Percentiles rank a stretch among this genome's conserved stretches.
Conservation (phyloP, 1,140 invertebrate genomes). For the Phymastichus coffea region DNA sequence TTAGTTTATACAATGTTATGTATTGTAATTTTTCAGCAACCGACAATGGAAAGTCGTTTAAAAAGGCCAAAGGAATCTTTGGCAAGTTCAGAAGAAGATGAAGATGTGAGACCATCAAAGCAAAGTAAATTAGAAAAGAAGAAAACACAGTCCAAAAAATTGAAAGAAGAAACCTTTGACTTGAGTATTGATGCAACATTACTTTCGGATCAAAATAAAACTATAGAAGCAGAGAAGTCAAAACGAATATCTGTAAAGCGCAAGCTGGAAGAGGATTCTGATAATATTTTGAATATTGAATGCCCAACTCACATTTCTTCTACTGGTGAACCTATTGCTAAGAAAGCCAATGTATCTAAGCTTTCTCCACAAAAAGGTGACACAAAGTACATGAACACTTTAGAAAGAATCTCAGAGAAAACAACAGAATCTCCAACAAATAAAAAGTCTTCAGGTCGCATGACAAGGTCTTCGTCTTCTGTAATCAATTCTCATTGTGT, state of each 20-base stretch:
- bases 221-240: background rate
- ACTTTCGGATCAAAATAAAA: slow-evolving; percentile 10
- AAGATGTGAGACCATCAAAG: slow-evolving; percentile 26
- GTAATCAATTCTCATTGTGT: background rate
- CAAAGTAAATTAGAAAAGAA: slow-evolving; percentile 33
- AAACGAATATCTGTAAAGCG: slow-evolving; percentile 16
- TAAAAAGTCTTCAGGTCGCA: background rate
- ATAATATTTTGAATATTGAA: too few species aligned
- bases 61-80: slow-evolving; percentile 32
- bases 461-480: slow-evolving; percentile 19
- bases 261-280: slow-evolving; percentile 28
- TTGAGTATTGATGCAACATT: background rate
- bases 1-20: too few species aligned
- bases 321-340: slow-evolving; percentile 26
- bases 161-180: background rate
- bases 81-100: slow-evolving; percentile 38
- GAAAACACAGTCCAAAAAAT: background rate
- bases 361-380: background rate
- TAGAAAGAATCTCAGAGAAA: slow-evolving; percentile 13
- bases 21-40: too few species aligned
- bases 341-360: slow-evolving; percentile 29
- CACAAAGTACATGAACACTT: background rate
- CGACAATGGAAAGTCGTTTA: too few species aligned
- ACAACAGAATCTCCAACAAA: background rate
- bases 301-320: too few species aligned